phyloP scores from a whole-genome alignment of 2,888 invertebrate species.

The Heliconius erato region DNA sequence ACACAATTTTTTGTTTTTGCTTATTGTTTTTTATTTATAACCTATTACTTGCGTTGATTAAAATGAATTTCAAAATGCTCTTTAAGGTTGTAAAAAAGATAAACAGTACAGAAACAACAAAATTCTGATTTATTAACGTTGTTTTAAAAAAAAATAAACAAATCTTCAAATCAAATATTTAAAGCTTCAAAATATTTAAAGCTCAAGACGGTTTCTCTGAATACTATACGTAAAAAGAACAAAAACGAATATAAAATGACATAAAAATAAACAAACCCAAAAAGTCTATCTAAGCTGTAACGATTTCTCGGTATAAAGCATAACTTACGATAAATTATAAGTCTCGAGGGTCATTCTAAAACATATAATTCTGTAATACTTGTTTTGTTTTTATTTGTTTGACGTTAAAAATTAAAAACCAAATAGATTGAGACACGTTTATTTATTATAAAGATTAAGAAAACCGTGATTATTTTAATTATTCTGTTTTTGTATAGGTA shows the following conservation, averaged over 20 bases:
- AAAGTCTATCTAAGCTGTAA: neutral
- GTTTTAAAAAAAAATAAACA: neutral
- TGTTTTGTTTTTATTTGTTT: neutral
- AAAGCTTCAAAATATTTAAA: neutral
- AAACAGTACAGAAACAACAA: neutral
- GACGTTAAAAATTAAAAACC: neutral
- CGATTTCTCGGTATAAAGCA: constrained; percentile 7
- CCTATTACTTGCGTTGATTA: neutral
- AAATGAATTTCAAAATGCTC: neutral
- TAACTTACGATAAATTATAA: neutral
- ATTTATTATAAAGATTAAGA: neutral
- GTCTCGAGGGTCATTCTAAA: neutral
- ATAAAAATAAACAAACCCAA: neutral
- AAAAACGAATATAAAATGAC: neutral
- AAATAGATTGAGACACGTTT: neutral
- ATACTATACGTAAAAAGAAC: neutral
- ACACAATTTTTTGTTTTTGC: neutral
- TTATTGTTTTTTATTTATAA: neutral
- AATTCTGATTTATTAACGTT: neutral
- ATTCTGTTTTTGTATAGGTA: neutral
- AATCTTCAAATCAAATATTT: neutral
- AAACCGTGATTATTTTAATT: constrained; percentile 6
- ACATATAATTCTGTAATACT: neutral
- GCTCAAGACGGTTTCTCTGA: neutral
- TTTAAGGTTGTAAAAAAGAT: neutral